phyloP scores from a whole-genome alignment of 2,888 invertebrate genomes.

The Eurytoma adleriae region DNA sequence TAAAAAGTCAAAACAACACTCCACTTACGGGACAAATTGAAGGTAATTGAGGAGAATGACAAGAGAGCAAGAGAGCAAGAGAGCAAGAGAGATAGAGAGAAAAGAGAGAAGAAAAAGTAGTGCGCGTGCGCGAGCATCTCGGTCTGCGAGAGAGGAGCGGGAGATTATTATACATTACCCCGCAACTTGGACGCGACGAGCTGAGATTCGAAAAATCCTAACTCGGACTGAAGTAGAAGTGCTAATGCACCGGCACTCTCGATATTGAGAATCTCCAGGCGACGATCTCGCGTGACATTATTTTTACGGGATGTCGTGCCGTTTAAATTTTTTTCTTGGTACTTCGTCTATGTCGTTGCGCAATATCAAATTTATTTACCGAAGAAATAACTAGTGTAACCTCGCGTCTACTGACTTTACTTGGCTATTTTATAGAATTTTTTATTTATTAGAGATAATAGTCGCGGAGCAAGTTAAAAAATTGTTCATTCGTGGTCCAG shows the following conservation, averaged over 20 bases:
- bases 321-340: too few relatives aligned
- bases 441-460: too few relatives aligned
- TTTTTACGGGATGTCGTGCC: background rate
- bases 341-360: too few relatives aligned
- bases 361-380: too few relatives aligned
- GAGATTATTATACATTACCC: background rate
- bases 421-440: too few relatives aligned
- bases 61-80: slow-evolving; percentile 42
- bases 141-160: background rate
- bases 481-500: too few relatives aligned
- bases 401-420: too few relatives aligned
- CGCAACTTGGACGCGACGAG: background rate
- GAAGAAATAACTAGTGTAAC: too few relatives aligned
- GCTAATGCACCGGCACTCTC: background rate
- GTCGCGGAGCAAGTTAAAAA: too few relatives aligned
- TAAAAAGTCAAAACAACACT: slow-evolving; percentile 55
- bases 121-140: background rate
- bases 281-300: background rate
- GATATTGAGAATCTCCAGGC: background rate
- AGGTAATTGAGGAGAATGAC: slow-evolving; percentile 47
- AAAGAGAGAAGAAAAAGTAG: slow-evolving; percentile 38
- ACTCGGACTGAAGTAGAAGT: background rate
- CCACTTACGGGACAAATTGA: slow-evolving; percentile 52
- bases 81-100: slow-evolving; percentile 34
- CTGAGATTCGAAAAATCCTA: slow-evolving; percentile 18